Percentiles rank a stretch among this genome's conserved stretches.
These are phyloP conservation scores for Rhea pennata DNA, from an alignment of 2,113 vertebrate genomes.

Conservation along the genomic window DNA sequence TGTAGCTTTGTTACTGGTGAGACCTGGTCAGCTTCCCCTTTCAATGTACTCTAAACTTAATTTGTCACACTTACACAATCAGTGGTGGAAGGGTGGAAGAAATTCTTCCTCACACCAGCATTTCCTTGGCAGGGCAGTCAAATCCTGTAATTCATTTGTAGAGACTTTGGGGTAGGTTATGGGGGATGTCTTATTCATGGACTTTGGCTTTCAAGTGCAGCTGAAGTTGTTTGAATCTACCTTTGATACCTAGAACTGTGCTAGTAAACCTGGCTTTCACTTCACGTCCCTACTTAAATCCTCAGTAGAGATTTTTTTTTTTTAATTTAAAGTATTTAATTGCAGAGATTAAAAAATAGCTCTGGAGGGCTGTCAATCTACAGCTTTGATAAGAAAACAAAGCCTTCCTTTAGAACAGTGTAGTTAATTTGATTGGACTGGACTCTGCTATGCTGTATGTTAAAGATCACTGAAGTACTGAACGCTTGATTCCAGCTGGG, in stretches of 20 bases:
- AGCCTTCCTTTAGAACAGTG: background rate
- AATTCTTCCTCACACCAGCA: background rate
- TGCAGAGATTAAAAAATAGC: background rate
- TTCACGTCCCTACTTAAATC: background rate
- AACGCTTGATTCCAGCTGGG: background rate
- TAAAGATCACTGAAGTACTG: background rate
- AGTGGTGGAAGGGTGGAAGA: background rate
- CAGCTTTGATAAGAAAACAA: background rate
- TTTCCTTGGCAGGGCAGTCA: background rate
- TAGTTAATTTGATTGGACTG: background rate
- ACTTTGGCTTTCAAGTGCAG: background rate
- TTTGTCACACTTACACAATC: background rate
- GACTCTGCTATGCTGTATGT: background rate
- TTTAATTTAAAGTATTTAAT: background rate
- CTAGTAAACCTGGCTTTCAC: background rate
- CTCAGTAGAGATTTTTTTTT: background rate
- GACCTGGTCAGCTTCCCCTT: background rate
- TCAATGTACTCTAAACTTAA: background rate
- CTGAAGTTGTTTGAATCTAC: background rate
- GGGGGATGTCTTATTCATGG: background rate
- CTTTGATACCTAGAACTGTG: background rate
- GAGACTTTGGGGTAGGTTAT: background rate
- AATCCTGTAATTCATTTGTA: background rate
- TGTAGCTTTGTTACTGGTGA: background rate
- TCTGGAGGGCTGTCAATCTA: background rate